Evolutionary conservation across 2,888 invertebrate species (phyloP).

Genomic region (Spilosoma lubricipeda): DNA sequence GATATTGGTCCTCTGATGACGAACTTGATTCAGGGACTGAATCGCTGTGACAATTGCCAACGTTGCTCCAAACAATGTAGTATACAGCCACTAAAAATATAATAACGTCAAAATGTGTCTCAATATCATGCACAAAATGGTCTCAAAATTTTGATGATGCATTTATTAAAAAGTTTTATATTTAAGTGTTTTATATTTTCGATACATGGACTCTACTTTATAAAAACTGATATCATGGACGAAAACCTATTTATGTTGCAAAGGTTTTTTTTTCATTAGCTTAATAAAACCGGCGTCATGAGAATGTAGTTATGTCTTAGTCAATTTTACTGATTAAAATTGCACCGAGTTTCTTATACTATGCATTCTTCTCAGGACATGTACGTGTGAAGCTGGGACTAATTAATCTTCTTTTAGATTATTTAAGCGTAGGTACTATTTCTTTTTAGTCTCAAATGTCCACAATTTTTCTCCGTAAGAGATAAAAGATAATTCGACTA

Average conservation of each 20-base stretch:
- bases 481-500: neutral
- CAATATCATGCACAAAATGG: neutral
- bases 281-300: neutral
- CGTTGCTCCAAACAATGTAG: slow-evolving; percentile 91
- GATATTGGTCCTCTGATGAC: slow-evolving; percentile 66
- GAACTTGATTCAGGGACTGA: slow-evolving; percentile 68
- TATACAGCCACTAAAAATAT: slow-evolving; percentile 88
- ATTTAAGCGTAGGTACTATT: neutral
- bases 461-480: neutral
- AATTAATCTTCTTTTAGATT: neutral
- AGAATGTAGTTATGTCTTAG: neutral
- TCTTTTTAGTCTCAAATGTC: neutral
- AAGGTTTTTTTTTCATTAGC: too few species aligned
- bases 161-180: too few species aligned
- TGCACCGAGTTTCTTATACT: neutral
- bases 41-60: slow-evolving; percentile 86
- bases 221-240: neutral
- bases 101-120: neutral
- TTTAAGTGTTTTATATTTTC: too few species aligned
- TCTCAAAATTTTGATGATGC: neutral
- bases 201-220: too few species aligned
- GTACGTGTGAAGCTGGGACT: neutral
- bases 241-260: too few species aligned
- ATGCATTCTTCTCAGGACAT: neutral
- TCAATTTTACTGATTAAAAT: neutral